A percentile compares a stretch with the other conserved stretches of the same genome.
These are phyloP conservation scores for Passer montanus DNA, from an alignment of 2,113 vertebrate species.

Conservation along the genomic window DNA sequence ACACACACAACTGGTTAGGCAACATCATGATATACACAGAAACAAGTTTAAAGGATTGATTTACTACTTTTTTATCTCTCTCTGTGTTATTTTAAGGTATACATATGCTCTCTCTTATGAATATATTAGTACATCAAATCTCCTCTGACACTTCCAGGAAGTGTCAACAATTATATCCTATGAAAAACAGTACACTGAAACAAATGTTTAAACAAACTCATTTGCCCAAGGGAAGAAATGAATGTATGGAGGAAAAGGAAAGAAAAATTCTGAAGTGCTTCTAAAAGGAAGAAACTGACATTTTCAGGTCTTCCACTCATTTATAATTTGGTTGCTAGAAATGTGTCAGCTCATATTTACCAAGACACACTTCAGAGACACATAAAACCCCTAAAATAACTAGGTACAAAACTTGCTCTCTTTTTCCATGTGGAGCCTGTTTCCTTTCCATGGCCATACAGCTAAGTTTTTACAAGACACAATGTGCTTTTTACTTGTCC, in stretches of 20 bases:
- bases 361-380: background rate
- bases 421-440: background rate
- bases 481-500: background rate
- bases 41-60: background rate
- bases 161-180: background rate
- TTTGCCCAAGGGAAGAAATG: background rate
- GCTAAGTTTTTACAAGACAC: background rate
- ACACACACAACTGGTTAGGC: background rate
- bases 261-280: background rate
- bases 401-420: background rate
- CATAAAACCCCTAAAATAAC: background rate
- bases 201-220: constrained; percentile 2
- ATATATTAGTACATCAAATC: background rate
- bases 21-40: background rate
- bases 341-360: constrained; percentile 21
- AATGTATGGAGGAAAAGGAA: background rate
- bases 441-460: background rate
- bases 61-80: background rate
- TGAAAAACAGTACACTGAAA: background rate
- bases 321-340: constrained; percentile 57
- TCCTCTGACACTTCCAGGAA: background rate
- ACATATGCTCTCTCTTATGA: background rate
- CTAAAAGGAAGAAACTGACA: constrained; percentile 46
- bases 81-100: background rate
- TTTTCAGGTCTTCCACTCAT: constrained; percentile 61